Conservation (phyloP, 92 coral and sea anemone species). For the Bergia puertoricense region DNA sequence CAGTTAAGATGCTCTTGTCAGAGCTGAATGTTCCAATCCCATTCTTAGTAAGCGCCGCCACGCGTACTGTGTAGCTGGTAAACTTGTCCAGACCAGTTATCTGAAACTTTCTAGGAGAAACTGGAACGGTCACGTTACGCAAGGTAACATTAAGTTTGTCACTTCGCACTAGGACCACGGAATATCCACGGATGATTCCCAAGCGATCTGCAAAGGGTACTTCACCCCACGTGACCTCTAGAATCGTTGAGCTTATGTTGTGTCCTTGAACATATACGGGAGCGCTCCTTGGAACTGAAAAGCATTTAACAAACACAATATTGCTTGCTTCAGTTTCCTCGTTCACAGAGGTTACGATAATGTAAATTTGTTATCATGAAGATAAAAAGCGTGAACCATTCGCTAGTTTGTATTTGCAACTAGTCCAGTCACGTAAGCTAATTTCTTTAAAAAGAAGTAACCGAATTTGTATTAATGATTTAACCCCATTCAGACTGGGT, state of each 20-base stretch:
- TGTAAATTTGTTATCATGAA: too few relatives aligned
- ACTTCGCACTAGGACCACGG: constrained; percentile 32
- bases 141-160: not conserved
- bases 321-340: not conserved
- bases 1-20: constrained; percentile 38
- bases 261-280: constrained; percentile 51
- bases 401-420: too few relatives aligned
- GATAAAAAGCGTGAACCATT: too few relatives aligned
- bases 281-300: constrained; percentile 25
- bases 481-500: too few relatives aligned
- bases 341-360: too few relatives aligned
- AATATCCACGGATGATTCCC: constrained; percentile 69
- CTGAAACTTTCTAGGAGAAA: constrained; percentile 27
- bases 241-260: constrained; percentile 73
- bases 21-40: constrained; percentile 51
- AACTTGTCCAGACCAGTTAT: constrained; percentile 47
- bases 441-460: too few relatives aligned
- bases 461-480: too few relatives aligned
- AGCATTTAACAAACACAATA: not conserved
- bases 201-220: constrained; percentile 57
- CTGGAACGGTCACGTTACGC: constrained; percentile 28
- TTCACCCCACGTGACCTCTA: constrained; percentile 70
- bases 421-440: too few relatives aligned
- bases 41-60: constrained; percentile 54
- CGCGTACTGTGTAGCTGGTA: constrained; percentile 45